phyloP scores from a whole-genome alignment of 1,140 invertebrate genomes.

The Pseudomyrmex cubaensis region DNA sequence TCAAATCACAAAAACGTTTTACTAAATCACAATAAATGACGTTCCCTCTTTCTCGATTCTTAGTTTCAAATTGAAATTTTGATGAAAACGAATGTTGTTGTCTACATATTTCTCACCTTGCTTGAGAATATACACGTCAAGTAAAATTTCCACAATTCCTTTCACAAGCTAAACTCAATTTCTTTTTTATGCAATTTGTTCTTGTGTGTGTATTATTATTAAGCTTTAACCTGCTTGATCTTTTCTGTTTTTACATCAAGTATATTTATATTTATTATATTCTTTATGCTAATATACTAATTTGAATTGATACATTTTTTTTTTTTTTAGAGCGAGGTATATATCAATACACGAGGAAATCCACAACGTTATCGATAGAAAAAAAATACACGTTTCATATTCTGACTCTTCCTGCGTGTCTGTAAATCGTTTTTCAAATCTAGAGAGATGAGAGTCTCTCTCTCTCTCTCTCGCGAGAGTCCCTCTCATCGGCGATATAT shows the following conservation, averaged over 20 bases:
- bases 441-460: not conserved
- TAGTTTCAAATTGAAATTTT: no score
- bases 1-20: slow-evolving; percentile 6
- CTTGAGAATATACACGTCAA: not conserved
- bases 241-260: slow-evolving; percentile 5
- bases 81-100: no score
- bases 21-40: not conserved
- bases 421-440: slow-evolving; percentile 15
- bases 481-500: not conserved
- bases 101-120: no score
- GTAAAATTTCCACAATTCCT: not conserved
- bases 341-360: slow-evolving; percentile 27
- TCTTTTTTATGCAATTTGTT: not conserved
- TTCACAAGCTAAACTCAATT: slow-evolving; percentile 6
- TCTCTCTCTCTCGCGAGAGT: not conserved
- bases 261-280: not conserved
- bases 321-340: slow-evolving; percentile 30
- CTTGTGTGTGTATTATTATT: not conserved
- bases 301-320: slow-evolving; percentile 52
- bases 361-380: slow-evolving; percentile 10
- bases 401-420: not conserved
- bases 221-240: not conserved
- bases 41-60: no score
- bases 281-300: slow-evolving; percentile 38
- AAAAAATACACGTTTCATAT: slow-evolving; percentile 5